Evolutionary conservation across 1,140 invertebrate species (phyloP), one percentile per base, ranked within the genome.

Genomic region (Brachionus rotundiformis): DNA sequence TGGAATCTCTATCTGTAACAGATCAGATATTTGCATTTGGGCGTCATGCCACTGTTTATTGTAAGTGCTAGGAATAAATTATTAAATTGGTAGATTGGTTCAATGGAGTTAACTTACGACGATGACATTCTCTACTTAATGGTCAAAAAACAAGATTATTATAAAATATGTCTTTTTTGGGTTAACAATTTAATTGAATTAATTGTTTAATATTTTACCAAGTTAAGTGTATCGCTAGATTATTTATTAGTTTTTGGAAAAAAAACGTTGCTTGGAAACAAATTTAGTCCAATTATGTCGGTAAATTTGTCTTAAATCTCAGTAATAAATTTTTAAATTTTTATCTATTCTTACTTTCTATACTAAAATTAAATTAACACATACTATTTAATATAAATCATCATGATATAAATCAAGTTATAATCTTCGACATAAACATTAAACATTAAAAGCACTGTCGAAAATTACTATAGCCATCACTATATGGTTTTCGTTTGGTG

Each of bases 21-120:
- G 82, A 82, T 88, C 87, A 63, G 84, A 83, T 19, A 89, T 61
- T 6, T 85, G 85, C 11, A 85, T 83, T 83, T 89, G 86, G 6
- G 86, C 87, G 76, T 88, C 87, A n/a, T 84, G 61, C 88, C 88
- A 89, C 85, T 88, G 86, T 83, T 86, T 87, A 82, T 86, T 87
- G 82, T 88, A 89, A 79, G 76, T 79, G 47, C 76, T 79, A 8
- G 23, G 23, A 73, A 44, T 44, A 19, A 25, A 47, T n/a, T 36
- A 3, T 36, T 16, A 71, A 71, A 23, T 29, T 1, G 3, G 13
- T 11, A 13, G 0, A 13, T 59, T 1, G 8, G 8, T 3, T 16
- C 3, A 5, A 29, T 63, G 13, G 7, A 71, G 23, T 1, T 7
- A 11, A 73, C 68, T 73, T 44, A 73, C 68, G 68, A 44, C 68